Evolutionary conservation across 2,797 vertebrate genomes (phyloP), one percentile per base, ranked within the genome.

Genomic region (Cyclopterus lumpus): DNA sequence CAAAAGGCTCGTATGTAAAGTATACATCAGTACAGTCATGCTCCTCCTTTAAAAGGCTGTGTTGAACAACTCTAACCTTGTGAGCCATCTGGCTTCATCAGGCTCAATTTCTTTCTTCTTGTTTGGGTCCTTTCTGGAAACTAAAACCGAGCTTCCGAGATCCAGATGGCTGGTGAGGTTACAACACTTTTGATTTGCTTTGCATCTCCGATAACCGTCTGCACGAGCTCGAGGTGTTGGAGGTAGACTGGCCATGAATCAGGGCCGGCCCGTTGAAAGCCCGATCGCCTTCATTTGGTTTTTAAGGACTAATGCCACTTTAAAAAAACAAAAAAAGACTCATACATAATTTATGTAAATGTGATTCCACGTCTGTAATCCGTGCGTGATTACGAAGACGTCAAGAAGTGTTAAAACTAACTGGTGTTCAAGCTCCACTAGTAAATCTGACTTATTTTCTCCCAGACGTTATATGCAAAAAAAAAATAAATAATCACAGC

Each of bases 121-220:
- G 57, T 22, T 61, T 34, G 10, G 14, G 38, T 28, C 24, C 67
- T 60, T 67, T 88, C 75, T 65, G 69, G 59, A 67, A 68, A 53
- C 79, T 77, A 77, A 83, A 83, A 82, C 61, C 66, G 60, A 82
- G 79, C 71, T 51, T 80, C 67, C 28, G 61, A 64, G 71, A 81
- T 87, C 86, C 91, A 91, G 91, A 91, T 90, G 89, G 89, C 86
- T 81, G 76, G 20, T 81, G 88, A 83, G 71, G 85, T 88, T 81
- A 53, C 77, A 71, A 5, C 73, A 63, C 62, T 61, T 82, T 51
- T 77, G 80, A 81, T 88, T 81, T 63, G 73, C 58, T 44, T 79
- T 71, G 73, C 48, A 73, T 79, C 60, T 34, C 2, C 38, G 73
- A 44, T 66, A 68, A 68, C 67, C 38, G 73, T 65, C 57, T 24